Evolutionary conservation across 2,113 vertebrate genomes (phyloP).

Genomic region (Syrrhaptes paradoxus): DNA sequence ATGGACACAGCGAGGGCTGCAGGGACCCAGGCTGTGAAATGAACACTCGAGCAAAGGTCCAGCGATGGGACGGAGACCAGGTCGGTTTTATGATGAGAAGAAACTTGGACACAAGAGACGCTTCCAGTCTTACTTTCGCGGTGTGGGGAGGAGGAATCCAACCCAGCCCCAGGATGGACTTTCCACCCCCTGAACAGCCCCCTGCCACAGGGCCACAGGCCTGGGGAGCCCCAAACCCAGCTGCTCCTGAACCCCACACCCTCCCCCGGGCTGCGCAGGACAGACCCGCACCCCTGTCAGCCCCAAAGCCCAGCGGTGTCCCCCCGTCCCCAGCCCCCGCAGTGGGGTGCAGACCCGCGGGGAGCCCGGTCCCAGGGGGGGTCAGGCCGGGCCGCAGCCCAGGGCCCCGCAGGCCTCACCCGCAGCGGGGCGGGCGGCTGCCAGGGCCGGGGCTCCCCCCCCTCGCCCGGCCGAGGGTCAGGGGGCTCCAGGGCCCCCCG

Average conservation of each 20-base stretch:
- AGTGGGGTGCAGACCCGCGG: neutral
- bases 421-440: no score
- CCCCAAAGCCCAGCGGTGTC: neutral
- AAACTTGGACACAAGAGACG: neutral
- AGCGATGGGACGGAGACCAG: rapidly evolving
- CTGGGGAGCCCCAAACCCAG: no score
- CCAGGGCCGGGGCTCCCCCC: no score
- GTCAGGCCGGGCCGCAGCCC: neutral
- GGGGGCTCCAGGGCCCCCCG: no score
- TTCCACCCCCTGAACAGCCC: neutral
- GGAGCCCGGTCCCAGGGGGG: no score
- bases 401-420: neutral
- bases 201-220: rapidly evolving
- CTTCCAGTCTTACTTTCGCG: rapidly evolving
- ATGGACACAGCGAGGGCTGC: neutral
- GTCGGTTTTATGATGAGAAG: rapidly evolving
- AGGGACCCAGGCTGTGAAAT: neutral
- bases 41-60: rapidly evolving
- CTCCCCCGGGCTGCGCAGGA: rapidly evolving
- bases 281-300: neutral
- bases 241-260: neutral
- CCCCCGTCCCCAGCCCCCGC: neutral
- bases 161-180: neutral
- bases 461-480: no score
- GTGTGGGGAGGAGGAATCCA: neutral